Conservation (phyloP, 1,140 invertebrate genomes). For the Lepidurus couesii region DNA sequence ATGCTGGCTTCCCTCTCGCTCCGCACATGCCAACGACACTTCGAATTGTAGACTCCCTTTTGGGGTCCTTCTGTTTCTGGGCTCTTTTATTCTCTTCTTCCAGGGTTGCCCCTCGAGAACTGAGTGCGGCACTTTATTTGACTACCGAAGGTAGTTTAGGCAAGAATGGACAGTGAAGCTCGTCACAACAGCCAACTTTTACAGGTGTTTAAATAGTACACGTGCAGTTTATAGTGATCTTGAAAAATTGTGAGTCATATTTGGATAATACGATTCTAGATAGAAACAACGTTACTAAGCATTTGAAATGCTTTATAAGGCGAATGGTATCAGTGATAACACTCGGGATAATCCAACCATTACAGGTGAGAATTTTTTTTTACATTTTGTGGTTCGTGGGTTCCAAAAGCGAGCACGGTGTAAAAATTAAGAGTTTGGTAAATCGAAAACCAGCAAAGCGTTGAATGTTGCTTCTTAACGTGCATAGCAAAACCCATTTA, state of each 20-base stretch:
- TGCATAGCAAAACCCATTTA: too few relatives aligned
- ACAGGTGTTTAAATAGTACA: neutral
- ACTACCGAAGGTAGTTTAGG: slow-evolving; percentile 21
- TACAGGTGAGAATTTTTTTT: neutral
- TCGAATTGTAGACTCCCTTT: neutral
- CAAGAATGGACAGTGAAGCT: neutral
- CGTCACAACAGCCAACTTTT: neutral
- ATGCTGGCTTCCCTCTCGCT: neutral
- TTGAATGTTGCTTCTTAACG: too few relatives aligned
- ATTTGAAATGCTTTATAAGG: neutral
- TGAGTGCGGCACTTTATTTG: neutral
- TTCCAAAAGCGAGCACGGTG: too few relatives aligned
- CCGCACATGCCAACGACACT: slow-evolving; percentile 6
- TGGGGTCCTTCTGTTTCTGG: neutral
- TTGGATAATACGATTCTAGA: too few relatives aligned
- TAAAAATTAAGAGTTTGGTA: too few relatives aligned
- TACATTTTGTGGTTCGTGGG: too few relatives aligned
- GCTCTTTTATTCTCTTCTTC: neutral
- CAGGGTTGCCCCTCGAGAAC: neutral
- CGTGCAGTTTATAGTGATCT: too few relatives aligned
- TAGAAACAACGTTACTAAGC: too few relatives aligned
- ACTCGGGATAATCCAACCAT: slow-evolving; percentile 14
- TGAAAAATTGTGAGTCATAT: too few relatives aligned
- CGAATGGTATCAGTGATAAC: neutral
- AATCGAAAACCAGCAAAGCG: too few relatives aligned